Conservation (phyloP, 2,113 vertebrate genomes). For the Vireo altiloquus region DNA sequence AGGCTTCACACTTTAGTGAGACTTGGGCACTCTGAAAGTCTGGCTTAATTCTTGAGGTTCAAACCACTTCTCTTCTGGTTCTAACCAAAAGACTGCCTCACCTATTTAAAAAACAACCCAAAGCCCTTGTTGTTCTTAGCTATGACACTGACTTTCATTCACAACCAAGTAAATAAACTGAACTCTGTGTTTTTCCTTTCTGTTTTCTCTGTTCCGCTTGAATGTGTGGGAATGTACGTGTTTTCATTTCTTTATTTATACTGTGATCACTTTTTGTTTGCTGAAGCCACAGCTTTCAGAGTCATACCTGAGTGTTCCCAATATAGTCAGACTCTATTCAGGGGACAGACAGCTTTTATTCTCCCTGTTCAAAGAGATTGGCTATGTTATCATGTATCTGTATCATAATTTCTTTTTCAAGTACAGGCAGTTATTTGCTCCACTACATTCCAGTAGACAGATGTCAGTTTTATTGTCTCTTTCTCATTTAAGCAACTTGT, state of each 20-base stretch:
- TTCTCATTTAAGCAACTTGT: not conserved
- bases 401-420: not conserved
- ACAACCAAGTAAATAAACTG: not conserved
- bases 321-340: not conserved
- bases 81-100: not conserved
- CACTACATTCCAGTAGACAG: not conserved
- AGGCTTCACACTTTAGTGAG: not conserved
- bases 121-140: not conserved
- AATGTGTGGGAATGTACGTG: not conserved
- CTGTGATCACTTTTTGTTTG: not conserved
- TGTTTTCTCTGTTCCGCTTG: not conserved
- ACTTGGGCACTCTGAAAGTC: not conserved
- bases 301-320: not conserved
- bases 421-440: not conserved
- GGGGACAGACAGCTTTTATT: not conserved
- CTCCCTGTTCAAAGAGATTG: not conserved
- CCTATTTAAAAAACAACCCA: not conserved
- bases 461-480: not conserved
- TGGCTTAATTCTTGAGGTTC: not conserved
- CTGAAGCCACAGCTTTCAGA: not conserved
- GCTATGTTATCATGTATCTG: not conserved
- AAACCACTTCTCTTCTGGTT: not conserved
- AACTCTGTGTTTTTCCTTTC: not conserved
- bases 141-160: not conserved
- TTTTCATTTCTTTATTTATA: constrained; percentile 15